These are phyloP conservation scores for Glaucidium brasilianum DNA, from an alignment of 2,113 vertebrate genomes.

Conservation along the genomic window DNA sequence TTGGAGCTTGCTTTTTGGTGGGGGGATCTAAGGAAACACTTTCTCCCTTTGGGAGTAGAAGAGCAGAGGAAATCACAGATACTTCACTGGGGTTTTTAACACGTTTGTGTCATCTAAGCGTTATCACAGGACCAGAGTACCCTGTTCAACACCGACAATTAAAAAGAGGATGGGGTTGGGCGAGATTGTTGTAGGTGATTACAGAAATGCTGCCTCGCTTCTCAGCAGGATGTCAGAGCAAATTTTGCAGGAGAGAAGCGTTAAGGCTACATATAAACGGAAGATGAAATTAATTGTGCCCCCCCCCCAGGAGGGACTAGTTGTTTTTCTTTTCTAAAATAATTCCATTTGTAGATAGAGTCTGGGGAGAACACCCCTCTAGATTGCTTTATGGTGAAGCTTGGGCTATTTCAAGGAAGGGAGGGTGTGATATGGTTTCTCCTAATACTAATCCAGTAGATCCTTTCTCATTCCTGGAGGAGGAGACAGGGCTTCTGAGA, in stretches of 20 bases:
- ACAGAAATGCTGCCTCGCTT: neutral
- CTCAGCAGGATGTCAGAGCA: neutral
- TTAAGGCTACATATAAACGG: neutral
- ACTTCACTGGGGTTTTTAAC: neutral
- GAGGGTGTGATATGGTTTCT: neutral
- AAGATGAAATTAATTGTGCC: neutral
- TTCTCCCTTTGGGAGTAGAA: neutral
- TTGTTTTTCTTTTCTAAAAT: neutral
- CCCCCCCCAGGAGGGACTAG: fast-evolving
- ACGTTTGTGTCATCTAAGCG: neutral
- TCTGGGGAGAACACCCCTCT: neutral
- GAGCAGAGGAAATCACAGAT: fast-evolving
- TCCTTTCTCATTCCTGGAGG: neutral
- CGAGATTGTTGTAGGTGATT: neutral
- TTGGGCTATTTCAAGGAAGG: neutral
- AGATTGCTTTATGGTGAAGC: neutral
- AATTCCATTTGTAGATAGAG: neutral
- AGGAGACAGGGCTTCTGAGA: neutral
- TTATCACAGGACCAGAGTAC: neutral
- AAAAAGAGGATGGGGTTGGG: neutral
- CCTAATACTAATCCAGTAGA: neutral
- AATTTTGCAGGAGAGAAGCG: neutral
- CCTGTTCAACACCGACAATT: neutral
- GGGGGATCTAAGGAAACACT: neutral
- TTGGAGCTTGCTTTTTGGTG: neutral